A percentile compares a stretch with the other conserved stretches of the same genome.
Evolutionary conservation across 2,797 vertebrate species (phyloP).

Genomic region (Babyrousa celebensis): DNA sequence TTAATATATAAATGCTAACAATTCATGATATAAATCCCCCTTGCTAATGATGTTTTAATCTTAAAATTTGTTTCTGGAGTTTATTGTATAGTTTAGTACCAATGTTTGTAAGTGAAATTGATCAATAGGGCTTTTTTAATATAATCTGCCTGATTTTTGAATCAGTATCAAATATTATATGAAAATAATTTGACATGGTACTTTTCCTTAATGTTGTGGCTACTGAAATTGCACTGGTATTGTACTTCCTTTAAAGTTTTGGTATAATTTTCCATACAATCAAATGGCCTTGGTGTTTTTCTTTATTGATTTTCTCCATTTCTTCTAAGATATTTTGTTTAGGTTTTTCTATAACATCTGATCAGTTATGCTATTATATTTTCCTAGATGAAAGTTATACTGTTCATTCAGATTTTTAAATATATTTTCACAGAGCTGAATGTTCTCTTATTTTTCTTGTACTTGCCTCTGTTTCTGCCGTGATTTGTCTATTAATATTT

Average conservation of each 20-base stretch:
- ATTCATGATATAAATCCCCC: not conserved
- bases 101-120: slow-evolving; percentile 32
- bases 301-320: slow-evolving; percentile 15
- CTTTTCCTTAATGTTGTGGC: not conserved
- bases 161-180: not conserved
- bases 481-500: not conserved
- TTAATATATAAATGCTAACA: not conserved
- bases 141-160: slow-evolving; percentile 10
- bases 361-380: not conserved
- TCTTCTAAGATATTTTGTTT: slow-evolving; percentile 31
- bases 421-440: not conserved
- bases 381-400: slow-evolving; percentile 26
- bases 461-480: not conserved
- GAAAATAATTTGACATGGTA: slow-evolving; percentile 1
- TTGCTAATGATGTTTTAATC: not conserved
- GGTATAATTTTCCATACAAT: not conserved
- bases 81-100: slow-evolving; percentile 35
- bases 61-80: slow-evolving; percentile 37
- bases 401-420: slow-evolving; percentile 51
- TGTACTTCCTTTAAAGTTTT: slow-evolving; percentile 11
- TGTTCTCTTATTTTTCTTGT: not conserved
- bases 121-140: not conserved
- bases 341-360: slow-evolving; percentile 7
- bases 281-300: not conserved
- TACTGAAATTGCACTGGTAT: not conserved